phyloP scores from a whole-genome alignment of 2,797 vertebrate species.

The Taeniopygia guttata region DNA sequence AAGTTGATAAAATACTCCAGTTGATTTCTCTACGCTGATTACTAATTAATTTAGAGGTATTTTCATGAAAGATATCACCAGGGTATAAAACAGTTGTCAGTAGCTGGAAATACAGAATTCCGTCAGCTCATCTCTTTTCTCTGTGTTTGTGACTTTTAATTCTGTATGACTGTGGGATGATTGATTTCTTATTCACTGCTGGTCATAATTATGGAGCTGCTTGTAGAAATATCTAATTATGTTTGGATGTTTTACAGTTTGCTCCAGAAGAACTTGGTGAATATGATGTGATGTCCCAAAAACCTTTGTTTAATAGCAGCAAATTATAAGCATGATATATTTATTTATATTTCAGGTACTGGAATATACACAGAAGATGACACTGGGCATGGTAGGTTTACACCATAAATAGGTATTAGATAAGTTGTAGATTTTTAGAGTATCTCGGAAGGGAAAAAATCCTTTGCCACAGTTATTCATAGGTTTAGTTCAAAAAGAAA shows the following conservation, averaged over 20 bases:
- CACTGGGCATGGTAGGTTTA: background rate
- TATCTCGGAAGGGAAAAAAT: background rate
- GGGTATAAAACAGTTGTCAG: rapidly evolving
- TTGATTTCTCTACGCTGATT: rapidly evolving
- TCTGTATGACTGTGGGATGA: background rate
- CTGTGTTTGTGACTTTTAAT: background rate
- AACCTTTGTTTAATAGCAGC: background rate
- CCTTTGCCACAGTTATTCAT: background rate
- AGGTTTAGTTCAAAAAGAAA: background rate
- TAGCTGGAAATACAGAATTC: background rate
- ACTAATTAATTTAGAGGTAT: background rate
- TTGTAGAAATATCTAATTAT: background rate
- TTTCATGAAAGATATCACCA: background rate
- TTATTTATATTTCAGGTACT: background rate
- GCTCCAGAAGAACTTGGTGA: background rate
- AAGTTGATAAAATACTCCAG: background rate
- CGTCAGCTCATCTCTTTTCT: background rate
- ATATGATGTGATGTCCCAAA: background rate
- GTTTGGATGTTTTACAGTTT: background rate
- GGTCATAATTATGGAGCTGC: background rate
- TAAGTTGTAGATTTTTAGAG: background rate
- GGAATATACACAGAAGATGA: background rate
- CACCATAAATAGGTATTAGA: background rate
- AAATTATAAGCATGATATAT: background rate
- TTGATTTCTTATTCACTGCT: background rate